Conservation (phyloP, 2,888 invertebrate genomes). For the Epinotia demarniana region DNA sequence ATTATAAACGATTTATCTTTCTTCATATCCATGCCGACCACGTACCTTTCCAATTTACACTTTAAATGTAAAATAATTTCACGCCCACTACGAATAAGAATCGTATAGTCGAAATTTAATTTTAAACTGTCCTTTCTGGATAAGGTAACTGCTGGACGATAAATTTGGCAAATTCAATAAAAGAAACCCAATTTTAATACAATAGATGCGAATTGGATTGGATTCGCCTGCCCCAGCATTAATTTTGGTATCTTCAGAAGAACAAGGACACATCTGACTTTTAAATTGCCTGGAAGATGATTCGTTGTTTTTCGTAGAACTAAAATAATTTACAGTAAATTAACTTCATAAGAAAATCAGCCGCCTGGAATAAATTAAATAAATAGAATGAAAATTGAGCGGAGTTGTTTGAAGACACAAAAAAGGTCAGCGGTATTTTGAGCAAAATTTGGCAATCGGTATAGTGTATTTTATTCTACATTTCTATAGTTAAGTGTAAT, state of each 20-base stretch:
- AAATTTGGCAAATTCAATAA: conserved; percentile 65
- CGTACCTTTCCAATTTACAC: conserved; percentile 9
- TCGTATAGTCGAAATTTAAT: conserved; percentile 41
- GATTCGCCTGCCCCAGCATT: conserved; percentile 56
- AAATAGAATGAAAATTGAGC: conserved; percentile 56
- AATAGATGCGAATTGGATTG: conserved; percentile 54
- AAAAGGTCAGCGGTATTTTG: neutral
- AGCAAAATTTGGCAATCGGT: no score
- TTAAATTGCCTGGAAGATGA: no score
- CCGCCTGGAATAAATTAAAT: conserved; percentile 66
- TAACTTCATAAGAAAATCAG: conserved; percentile 64
- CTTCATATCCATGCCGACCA: neutral
- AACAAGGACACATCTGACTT: neutral
- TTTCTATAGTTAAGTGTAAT: no score
- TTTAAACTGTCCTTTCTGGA: conserved; percentile 48
- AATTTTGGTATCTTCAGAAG: conserved; percentile 50
- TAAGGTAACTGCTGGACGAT: conserved; percentile 55
- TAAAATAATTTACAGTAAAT: conserved; percentile 61
- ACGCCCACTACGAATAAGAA: neutral
- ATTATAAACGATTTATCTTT: neutral
- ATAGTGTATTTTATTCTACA: no score
- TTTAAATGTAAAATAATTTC: conserved; percentile 10
- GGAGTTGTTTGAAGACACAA: conserved; percentile 5
- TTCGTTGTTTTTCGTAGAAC: neutral
- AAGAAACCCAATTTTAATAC: conserved; percentile 65